These are phyloP conservation scores for Microplitis manilae DNA, from an alignment of 2,888 invertebrate genomes.

Conservation along the genomic window DNA sequence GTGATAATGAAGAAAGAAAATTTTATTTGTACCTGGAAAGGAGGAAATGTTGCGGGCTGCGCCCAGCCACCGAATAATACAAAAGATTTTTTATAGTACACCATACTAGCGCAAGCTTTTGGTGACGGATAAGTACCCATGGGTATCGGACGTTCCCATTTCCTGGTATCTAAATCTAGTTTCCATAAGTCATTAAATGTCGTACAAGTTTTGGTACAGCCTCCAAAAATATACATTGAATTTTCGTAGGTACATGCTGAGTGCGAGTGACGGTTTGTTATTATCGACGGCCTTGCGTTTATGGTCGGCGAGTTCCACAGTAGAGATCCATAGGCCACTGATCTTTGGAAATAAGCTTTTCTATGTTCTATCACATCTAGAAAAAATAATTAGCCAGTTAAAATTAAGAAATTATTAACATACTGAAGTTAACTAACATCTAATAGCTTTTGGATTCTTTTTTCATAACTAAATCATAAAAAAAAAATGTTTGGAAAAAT, in stretches of 20 bases:
- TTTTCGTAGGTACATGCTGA: slow-evolving; percentile 88
- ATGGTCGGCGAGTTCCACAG: slow-evolving; percentile 79
- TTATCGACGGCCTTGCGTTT: slow-evolving; percentile 80
- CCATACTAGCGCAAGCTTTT: slow-evolving; percentile 94
- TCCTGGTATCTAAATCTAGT: slow-evolving; percentile 87
- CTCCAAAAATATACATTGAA: slow-evolving; percentile 96
- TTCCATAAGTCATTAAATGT: slow-evolving; percentile 98
- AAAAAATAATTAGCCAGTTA: slow-evolving; percentile 53
- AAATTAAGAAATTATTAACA: neutral
- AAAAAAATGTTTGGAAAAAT: neutral
- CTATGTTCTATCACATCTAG: slow-evolving; percentile 86
- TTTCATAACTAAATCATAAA: neutral
- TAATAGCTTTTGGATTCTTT: too few relatives aligned
- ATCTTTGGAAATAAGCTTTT: slow-evolving; percentile 82
- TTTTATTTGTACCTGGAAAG: slow-evolving; percentile 77
- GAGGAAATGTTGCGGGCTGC: slow-evolving; percentile 89
- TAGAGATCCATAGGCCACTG: slow-evolving; percentile 83
- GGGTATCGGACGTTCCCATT: slow-evolving; percentile 88
- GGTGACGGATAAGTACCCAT: slow-evolving; percentile 94
- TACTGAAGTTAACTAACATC: neutral
- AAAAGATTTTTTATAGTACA: slow-evolving; percentile 87
- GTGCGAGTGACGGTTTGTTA: slow-evolving; percentile 93
- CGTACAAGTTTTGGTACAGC: slow-evolving; percentile 93
- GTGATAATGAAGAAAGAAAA: too few relatives aligned
- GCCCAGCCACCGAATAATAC: slow-evolving; percentile 97